Conservation (phyloP, 1,140 invertebrate genomes). For the Amyelois transitella region DNA sequence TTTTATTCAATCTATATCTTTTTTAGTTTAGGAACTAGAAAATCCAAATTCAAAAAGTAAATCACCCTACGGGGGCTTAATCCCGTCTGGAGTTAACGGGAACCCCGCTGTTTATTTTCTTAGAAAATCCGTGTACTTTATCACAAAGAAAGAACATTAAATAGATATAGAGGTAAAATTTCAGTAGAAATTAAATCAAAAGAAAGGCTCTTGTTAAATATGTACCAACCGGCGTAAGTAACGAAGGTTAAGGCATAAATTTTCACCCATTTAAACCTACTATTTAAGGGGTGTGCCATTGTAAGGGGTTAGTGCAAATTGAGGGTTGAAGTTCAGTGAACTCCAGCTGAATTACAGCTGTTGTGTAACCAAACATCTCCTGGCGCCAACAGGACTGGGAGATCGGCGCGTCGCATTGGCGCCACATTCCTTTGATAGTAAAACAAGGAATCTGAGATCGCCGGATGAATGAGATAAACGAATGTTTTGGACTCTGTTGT, state of each 20-base stretch:
- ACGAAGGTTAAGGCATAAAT: too few relatives aligned
- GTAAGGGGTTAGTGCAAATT: conserved; percentile 4
- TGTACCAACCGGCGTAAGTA: too few relatives aligned
- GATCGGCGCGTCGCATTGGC: conserved; percentile 27
- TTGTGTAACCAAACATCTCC: conserved; percentile 13
- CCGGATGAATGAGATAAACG: too few relatives aligned
- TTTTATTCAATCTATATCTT: neutral
- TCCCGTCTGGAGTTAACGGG: neutral
- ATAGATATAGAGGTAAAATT: too few relatives aligned
- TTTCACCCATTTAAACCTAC: too few relatives aligned
- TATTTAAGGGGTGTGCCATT: neutral
- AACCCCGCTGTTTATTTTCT: neutral
- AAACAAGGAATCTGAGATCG: neutral
- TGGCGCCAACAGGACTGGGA: conserved; percentile 35
- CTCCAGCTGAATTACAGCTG: conserved; percentile 2
- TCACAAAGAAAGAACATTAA: neutral
- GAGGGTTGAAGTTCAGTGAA: conserved; percentile 10
- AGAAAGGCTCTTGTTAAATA: too few relatives aligned
- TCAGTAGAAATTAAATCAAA: too few relatives aligned
- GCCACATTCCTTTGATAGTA: conserved; percentile 8
- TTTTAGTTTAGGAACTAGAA: neutral
- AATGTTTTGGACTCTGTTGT: too few relatives aligned
- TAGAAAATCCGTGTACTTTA: neutral
- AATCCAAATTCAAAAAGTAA: neutral
- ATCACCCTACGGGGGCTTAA: neutral